A percentile compares a stretch with the other conserved stretches of the same genome.
These are phyloP conservation scores for Muscidifurax raptorellus DNA, from an alignment of 1,140 invertebrate species.

Conservation along the genomic window DNA sequence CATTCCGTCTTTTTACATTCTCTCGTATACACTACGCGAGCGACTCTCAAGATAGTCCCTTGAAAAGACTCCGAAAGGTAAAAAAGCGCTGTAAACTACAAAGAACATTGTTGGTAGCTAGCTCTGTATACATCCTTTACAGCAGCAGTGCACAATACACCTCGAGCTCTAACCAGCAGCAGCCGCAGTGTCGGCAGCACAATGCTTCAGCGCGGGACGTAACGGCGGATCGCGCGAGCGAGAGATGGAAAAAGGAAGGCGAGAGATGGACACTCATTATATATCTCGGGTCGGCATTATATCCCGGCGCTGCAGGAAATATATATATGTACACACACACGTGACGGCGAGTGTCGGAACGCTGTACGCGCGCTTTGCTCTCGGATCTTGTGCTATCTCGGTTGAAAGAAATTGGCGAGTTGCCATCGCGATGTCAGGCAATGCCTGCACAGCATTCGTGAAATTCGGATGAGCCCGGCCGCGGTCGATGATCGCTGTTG, in stretches of 20 bases:
- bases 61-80: not conserved
- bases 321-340: no score
- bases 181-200: not conserved
- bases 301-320: not conserved
- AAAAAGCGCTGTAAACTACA: not conserved
- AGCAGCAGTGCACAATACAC: no score
- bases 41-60: not conserved
- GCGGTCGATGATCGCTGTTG: no score
- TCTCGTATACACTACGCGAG: not conserved
- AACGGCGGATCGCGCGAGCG: not conserved
- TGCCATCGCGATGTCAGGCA: not conserved
- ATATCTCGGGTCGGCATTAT: no score
- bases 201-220: not conserved
- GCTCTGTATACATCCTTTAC: not conserved
- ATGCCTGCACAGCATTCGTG: not conserved
- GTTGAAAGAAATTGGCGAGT: conserved; percentile 9
- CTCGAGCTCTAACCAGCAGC: not conserved
- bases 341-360: not conserved
- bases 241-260: not conserved
- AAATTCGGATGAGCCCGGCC: not conserved
- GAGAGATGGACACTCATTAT: conserved; percentile 18
- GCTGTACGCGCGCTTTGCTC: not conserved
- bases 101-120: not conserved
- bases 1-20: not conserved
- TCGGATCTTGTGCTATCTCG: not conserved